Conservation (phyloP, 2,797 vertebrate genomes). For the Crossoptilon crossoptilon region DNA sequence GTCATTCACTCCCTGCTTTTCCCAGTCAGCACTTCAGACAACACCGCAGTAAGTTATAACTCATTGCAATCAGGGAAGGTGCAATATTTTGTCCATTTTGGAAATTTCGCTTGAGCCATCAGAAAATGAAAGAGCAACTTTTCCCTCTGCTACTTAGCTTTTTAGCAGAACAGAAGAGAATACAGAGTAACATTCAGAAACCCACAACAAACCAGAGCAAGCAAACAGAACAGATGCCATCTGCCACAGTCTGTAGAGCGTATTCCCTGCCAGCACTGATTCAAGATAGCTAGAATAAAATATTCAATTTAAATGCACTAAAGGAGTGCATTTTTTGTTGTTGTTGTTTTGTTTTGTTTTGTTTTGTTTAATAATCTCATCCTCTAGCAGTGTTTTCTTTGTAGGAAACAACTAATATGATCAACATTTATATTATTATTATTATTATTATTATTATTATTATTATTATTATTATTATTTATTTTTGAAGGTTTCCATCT, state of each 20-base stretch:
- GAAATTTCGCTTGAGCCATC: background rate
- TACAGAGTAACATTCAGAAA: background rate
- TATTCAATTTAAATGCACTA: background rate
- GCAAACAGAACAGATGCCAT: constrained; percentile 54
- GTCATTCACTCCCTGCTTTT: background rate
- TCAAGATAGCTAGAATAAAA: constrained; percentile 40
- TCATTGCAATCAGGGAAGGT: background rate
- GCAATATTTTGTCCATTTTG: background rate
- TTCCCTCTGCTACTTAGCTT: background rate
- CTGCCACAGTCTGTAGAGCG: constrained; percentile 42
- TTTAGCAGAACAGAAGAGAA: constrained; percentile 29
- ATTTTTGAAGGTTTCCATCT: background rate
- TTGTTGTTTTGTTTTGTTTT: background rate
- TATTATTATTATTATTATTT: constrained; percentile 22
- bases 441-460: background rate
- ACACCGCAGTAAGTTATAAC: no score
- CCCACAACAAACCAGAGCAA: background rate
- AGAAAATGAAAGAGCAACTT: background rate
- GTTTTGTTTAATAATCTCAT: background rate
- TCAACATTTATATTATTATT: background rate
- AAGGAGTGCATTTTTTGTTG: background rate
- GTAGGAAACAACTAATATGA: background rate
- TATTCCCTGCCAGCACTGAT: constrained; percentile 13
- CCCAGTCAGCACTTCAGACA: background rate
- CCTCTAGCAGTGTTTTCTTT: background rate